A percentile compares a stretch with the other conserved stretches of the same genome.
phyloP scores from a whole-genome alignment of 2,113 vertebrate genomes.

The Raphicerus campestris region DNA sequence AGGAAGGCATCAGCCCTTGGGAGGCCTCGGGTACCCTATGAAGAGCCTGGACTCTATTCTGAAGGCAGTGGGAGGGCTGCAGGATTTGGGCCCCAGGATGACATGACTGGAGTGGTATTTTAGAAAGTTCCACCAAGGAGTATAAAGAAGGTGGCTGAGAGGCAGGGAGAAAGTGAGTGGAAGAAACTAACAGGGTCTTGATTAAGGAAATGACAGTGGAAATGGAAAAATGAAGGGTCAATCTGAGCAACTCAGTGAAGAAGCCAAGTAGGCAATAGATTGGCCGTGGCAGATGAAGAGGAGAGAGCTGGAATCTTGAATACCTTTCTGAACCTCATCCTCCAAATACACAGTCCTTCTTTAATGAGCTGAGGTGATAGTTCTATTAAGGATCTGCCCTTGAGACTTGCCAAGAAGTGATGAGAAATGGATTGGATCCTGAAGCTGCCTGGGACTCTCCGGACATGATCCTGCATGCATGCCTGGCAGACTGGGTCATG shows the following conservation, averaged over 20 bases:
- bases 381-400: slow-evolving; percentile 42
- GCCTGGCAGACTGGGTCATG: neutral
- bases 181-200: neutral
- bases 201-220: neutral
- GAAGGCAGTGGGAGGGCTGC: neutral
- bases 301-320: neutral
- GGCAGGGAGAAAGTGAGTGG: neutral
- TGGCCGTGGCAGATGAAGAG: neutral
- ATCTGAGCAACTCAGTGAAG: neutral
- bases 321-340: neutral
- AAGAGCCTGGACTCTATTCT: neutral
- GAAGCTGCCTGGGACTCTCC: neutral
- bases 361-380: slow-evolving; percentile 42
- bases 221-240: neutral
- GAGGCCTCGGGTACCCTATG: rapidly evolving
- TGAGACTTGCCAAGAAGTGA: slow-evolving; percentile 37
- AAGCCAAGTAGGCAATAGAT: neutral
- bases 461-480: neutral
- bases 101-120: neutral
- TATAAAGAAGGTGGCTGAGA: neutral
- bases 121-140: neutral
- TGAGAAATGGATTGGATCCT: neutral
- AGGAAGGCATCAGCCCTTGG: neutral
- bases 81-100: neutral
- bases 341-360: neutral